phyloP scores from a whole-genome alignment of 2,113 vertebrate genomes.

The Ornithorhynchus anatinus region DNA sequence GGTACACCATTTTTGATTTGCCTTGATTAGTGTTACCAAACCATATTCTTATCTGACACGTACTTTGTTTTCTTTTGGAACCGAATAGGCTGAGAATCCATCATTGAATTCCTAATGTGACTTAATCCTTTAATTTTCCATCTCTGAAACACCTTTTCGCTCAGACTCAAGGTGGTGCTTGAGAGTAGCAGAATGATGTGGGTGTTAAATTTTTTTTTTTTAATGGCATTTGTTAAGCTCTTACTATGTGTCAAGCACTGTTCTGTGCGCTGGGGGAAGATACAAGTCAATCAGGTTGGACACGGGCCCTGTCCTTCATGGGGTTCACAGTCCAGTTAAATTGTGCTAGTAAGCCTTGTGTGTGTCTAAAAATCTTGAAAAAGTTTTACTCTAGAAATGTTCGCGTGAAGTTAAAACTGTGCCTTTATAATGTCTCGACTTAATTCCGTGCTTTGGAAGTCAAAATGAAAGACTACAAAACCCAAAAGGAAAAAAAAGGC shows the following conservation, averaged over 20 bases:
- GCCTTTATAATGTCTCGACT: neutral
- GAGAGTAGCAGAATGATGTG: neutral
- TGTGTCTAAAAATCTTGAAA: neutral
- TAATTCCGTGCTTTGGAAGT: neutral
- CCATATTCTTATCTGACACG: slow-evolving; percentile 7
- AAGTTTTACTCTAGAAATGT: neutral
- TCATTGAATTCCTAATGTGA: slow-evolving; percentile 6
- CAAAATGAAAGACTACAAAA: no score
- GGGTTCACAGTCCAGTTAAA: neutral
- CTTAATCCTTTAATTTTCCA: slow-evolving; percentile 18
- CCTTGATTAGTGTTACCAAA: neutral
- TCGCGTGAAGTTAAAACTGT: slow-evolving; percentile 2
- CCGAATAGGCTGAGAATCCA: neutral
- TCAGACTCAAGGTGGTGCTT: neutral
- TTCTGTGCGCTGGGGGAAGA: no score
- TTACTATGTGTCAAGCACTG: no score
- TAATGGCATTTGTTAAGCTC: no score
- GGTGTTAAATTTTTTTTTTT: no score
- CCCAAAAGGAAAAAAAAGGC: slow-evolving; percentile 8
- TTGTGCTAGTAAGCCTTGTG: neutral
- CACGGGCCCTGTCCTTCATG: no score
- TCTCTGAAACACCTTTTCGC: slow-evolving; percentile 17
- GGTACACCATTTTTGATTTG: neutral
- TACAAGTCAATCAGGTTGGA: no score
- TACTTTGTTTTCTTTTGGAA: slow-evolving; percentile 1